phyloP scores from a whole-genome alignment of 2,888 invertebrate genomes.

The Gymnosoma rotundatum region DNA sequence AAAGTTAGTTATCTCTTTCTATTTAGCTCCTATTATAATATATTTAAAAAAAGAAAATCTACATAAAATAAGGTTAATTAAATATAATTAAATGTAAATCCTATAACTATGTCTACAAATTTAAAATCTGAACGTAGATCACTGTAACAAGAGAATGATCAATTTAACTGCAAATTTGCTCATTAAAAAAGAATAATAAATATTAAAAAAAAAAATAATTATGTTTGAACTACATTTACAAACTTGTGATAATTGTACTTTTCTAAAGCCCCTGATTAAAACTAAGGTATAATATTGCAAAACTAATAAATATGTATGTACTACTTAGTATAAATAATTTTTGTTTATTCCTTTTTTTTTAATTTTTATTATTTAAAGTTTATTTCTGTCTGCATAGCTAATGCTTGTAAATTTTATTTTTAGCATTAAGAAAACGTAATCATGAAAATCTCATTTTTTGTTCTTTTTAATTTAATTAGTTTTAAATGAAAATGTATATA shows the following conservation, averaged over 20 bases:
- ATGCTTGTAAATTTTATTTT: slow-evolving; percentile 28
- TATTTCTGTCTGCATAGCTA: slow-evolving; percentile 11
- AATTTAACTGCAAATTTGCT: slow-evolving; percentile 23
- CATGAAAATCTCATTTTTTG: slow-evolving; percentile 60
- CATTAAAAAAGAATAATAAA: slow-evolving; percentile 6
- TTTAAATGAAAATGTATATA: slow-evolving; percentile 56
- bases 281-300: slow-evolving; percentile 40
- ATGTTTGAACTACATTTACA: slow-evolving; percentile 56
- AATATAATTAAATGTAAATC: neutral
- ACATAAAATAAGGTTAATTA: neutral
- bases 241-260: slow-evolving; percentile 67
- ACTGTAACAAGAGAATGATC: slow-evolving; percentile 17
- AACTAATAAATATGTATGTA: neutral
- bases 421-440: slow-evolving; percentile 54
- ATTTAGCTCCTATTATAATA: too few relatives aligned
- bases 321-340: neutral
- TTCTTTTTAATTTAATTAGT: slow-evolving; percentile 22
- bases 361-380: neutral
- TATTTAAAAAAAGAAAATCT: too few relatives aligned
- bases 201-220: slow-evolving; percentile 19
- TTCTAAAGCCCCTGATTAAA: slow-evolving; percentile 49
- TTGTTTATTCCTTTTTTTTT: slow-evolving; percentile 20
- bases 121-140: neutral
- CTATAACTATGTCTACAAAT: slow-evolving; percentile 3
- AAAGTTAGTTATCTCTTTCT: too few relatives aligned